Evolutionary conservation across 1,140 invertebrate genomes (phyloP), one percentile per base, ranked within the genome.

Genomic region (Dinoponera quadriceps): DNA sequence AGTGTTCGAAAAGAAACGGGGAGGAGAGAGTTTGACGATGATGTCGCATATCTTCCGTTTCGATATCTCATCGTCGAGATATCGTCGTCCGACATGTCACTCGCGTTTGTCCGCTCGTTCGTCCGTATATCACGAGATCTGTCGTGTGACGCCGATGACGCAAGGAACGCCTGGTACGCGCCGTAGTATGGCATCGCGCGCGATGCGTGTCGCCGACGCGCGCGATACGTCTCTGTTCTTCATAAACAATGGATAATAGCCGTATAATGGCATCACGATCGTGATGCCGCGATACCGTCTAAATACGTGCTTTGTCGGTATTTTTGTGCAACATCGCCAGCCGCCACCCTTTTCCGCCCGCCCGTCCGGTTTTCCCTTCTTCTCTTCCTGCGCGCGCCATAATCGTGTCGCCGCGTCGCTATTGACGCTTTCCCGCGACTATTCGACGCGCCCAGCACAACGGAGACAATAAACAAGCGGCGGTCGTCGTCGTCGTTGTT

Each of bases 371-470:
- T 80, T 80, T 71, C 25, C 22, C 33, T 80, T 71, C 57, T 71
- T 72, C 68, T 72, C 49, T 74, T 38, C 5, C 25, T 49, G 49
- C 38, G 27, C 72, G 55, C 63, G 59, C 51, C 18, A 77, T 55
- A 33, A 82, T 82, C 44, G 54, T 38, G 66, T 57, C 11, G 14
- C 14, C 62, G 54, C 62, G 20, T 71, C 75, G 84, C 55, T 82
- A 89, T 90, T 90, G 90, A 91, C 86, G 91, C 85, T 91, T 91
- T 81, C 85, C n/a, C 86, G 85, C 88, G 90, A 86, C 62, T 82
- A 85, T 89, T 86, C 84, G 82, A 55, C n/a, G 48, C 49, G 82
- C 84, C 83, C 90, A 85, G 90, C 87, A 74, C 86, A 82, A 75
- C 80, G 60, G 65, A 75, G 83, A 89, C 88, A 89, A 90, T 89